These are phyloP conservation scores for Ophthalmolycus amberensis DNA, from an alignment of 2,113 vertebrate genomes.

Conservation along the genomic window DNA sequence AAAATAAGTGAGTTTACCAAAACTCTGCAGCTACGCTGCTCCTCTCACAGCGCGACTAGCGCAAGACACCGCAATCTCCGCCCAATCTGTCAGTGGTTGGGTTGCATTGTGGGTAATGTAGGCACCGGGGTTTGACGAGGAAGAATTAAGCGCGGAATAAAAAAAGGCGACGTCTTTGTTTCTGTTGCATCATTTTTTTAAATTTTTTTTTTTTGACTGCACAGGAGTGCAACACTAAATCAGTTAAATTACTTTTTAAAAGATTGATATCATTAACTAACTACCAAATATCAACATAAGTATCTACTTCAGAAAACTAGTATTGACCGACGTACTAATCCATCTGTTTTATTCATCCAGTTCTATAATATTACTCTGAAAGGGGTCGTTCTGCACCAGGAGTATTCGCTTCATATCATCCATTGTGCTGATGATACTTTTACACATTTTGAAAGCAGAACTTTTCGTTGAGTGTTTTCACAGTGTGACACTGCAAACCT, in stretches of 20 bases:
- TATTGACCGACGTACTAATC: not conserved
- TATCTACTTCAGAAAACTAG: no score
- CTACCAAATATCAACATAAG: not conserved
- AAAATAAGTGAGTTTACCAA: not conserved
- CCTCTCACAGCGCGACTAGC: not conserved
- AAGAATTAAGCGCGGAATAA: not conserved
- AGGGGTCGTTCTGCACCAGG: not conserved
- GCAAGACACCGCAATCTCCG: not conserved
- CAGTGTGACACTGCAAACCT: not conserved
- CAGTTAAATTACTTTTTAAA: not conserved
- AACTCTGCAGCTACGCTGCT: not conserved
- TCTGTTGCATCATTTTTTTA: not conserved
- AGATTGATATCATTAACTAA: not conserved
- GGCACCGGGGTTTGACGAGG: not conserved
- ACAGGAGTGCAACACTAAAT: not conserved
- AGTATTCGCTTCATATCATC: not conserved
- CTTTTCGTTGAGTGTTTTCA: not conserved
- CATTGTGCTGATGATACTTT: no score
- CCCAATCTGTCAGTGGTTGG: not conserved
- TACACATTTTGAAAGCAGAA: not conserved
- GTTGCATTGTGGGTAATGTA: constrained; percentile 2
- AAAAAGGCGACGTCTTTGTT: not conserved
- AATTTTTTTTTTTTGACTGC: no score
- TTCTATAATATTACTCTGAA: not conserved
- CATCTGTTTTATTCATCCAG: not conserved